Conservation (phyloP, 2,797 vertebrate genomes). For the Serranus cabrilla region DNA sequence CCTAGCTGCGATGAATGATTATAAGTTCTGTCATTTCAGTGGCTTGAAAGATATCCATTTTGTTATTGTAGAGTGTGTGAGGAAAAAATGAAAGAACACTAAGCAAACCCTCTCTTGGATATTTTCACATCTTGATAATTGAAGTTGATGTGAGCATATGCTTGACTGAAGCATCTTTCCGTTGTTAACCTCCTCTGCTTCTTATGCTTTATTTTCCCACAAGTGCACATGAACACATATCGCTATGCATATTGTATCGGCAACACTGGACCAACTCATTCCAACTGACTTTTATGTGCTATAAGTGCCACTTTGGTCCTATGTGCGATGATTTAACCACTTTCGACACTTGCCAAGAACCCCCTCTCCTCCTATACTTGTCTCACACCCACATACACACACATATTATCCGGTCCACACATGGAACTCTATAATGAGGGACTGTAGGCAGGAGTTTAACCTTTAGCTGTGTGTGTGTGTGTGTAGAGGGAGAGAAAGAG, state of each 20-base stretch:
- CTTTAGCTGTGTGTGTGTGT: slow-evolving; percentile 45
- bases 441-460: slow-evolving; percentile 70
- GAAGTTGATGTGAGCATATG: slow-evolving; percentile 38
- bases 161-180: slow-evolving; percentile 39
- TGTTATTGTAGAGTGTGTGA: background rate
- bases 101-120: slow-evolving; percentile 8
- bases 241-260: slow-evolving; percentile 45
- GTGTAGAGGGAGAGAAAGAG: slow-evolving; percentile 30
- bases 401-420: slow-evolving; percentile 40
- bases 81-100: background rate
- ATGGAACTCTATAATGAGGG: slow-evolving; percentile 59
- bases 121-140: slow-evolving; percentile 38
- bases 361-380: slow-evolving; percentile 33
- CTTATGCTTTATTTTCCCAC: slow-evolving; percentile 12
- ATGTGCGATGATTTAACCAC: slow-evolving; percentile 77
- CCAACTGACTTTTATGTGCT: slow-evolving; percentile 78
- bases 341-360: slow-evolving; percentile 65
- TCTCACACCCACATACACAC: slow-evolving; percentile 50
- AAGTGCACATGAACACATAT: slow-evolving; percentile 19
- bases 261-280: slow-evolving; percentile 64
- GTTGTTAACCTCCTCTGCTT: slow-evolving; percentile 36
- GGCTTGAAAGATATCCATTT: slow-evolving; percentile 38
- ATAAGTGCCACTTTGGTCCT: slow-evolving; percentile 79
- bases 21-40: slow-evolving; percentile 43
- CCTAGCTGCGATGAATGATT: slow-evolving; percentile 29